These are phyloP conservation scores for Lepilemur septentrionalis DNA, from an alignment of 2,797 vertebrate genomes.

Conservation along the genomic window DNA sequence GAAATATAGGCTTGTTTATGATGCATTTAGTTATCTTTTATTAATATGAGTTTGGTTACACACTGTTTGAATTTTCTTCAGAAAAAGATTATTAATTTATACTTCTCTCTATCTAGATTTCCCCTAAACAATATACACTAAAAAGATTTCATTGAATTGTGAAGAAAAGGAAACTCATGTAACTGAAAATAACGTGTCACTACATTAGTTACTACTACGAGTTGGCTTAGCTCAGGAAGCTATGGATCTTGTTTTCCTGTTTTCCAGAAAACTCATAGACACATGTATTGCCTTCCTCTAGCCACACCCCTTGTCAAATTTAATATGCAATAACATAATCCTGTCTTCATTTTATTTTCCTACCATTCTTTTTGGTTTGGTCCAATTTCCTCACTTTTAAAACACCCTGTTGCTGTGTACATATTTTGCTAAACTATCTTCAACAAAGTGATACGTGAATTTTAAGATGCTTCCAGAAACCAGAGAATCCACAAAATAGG, in stretches of 20 bases:
- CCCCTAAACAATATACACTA: neutral
- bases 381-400: neutral
- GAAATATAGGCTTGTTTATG: neutral
- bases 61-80: neutral
- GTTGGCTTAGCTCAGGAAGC: neutral
- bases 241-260: neutral
- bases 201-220: neutral
- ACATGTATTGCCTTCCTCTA: neutral
- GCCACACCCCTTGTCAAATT: neutral
- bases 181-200: neutral
- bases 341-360: neutral
- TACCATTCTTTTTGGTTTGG: neutral
- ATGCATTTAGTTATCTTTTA: neutral
- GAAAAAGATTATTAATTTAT: neutral
- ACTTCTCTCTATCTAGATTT: neutral
- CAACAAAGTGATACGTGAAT: neutral
- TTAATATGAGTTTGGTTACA: neutral
- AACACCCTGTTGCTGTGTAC: neutral
- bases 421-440: neutral
- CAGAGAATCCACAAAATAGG: neutral
- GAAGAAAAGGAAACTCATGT: neutral
- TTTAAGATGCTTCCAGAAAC: conserved; percentile 2
- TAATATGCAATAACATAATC: neutral
- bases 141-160: neutral
- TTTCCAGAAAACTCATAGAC: neutral